A percentile compares a stretch with the other conserved stretches of the same genome.
phyloP scores from a whole-genome alignment of 2,113 vertebrate species.

The Hucho hucho region DNA sequence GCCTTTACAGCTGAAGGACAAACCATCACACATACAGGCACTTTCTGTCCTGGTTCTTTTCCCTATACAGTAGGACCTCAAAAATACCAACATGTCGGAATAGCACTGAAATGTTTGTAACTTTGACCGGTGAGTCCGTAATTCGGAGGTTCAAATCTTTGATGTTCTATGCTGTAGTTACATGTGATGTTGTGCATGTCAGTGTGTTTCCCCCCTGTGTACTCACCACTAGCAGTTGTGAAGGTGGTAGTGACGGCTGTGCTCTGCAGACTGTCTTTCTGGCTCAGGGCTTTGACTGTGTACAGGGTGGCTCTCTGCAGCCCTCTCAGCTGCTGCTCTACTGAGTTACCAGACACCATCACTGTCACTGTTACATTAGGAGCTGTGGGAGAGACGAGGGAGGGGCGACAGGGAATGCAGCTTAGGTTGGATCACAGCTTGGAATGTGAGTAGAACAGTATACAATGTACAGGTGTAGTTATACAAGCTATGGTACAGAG shows the following conservation, averaged over 20 bases:
- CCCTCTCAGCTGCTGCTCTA: slow-evolving; percentile 73
- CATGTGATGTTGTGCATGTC: background rate
- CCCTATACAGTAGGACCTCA: too few relatives aligned
- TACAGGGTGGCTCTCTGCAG: slow-evolving; percentile 77
- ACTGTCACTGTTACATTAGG: slow-evolving; percentile 74
- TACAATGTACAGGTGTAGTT: too few relatives aligned
- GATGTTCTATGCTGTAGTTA: background rate
- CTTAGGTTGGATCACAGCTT: background rate
- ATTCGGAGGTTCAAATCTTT: background rate
- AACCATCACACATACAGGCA: background rate
- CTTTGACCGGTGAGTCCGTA: too few relatives aligned
- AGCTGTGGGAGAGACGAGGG: slow-evolving; percentile 53
- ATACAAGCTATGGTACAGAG: too few relatives aligned
- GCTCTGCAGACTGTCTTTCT: slow-evolving; percentile 77
- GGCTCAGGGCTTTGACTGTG: slow-evolving; percentile 78
- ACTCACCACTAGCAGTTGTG: slow-evolving; percentile 78
- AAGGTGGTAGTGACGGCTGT: slow-evolving; percentile 76
- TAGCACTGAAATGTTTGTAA: too few relatives aligned
- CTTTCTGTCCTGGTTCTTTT: too few relatives aligned
- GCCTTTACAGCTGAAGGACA: slow-evolving; percentile 68
- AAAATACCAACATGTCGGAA: too few relatives aligned
- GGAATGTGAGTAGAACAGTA: background rate
- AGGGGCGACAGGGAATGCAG: background rate
- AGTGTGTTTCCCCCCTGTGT: background rate
- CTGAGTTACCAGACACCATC: slow-evolving; percentile 73